phyloP scores from a whole-genome alignment of 2,113 vertebrate species.

The Talpa occidentalis region DNA sequence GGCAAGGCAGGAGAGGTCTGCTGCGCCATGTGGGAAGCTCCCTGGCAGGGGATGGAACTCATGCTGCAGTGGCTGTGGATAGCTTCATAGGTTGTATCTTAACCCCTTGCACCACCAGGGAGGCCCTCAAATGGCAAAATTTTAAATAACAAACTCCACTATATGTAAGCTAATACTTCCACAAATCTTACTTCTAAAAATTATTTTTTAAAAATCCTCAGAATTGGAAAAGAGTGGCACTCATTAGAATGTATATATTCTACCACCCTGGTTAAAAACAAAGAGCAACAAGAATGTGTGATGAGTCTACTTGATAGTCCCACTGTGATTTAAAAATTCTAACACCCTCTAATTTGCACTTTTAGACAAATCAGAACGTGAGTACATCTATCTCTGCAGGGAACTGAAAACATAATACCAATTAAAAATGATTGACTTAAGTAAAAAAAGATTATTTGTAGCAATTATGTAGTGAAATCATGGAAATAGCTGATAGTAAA shows the following conservation, averaged over 20 bases:
- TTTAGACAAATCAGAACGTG: constrained; percentile 24
- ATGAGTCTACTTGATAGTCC: neutral
- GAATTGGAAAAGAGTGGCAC: neutral
- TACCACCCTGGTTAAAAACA: neutral
- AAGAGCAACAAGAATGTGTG: neutral
- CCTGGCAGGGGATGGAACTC: too few relatives aligned
- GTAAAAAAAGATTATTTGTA: constrained; percentile 40
- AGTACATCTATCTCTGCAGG: constrained; percentile 1
- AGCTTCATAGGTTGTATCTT: too few relatives aligned
- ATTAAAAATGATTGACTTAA: constrained; percentile 43
- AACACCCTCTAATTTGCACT: neutral
- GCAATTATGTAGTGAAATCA: constrained; percentile 5
- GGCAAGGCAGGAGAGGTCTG: too few relatives aligned
- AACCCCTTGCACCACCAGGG: too few relatives aligned
- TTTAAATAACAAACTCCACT: constrained; percentile 10
- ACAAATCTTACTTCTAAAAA: constrained; percentile 5
- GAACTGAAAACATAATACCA: neutral
- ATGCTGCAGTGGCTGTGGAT: too few relatives aligned
- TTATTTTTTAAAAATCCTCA: neutral
- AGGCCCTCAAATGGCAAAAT: neutral
- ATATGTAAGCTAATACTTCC: constrained; percentile 10
- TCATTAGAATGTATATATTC: constrained; percentile 20
- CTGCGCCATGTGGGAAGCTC: too few relatives aligned
- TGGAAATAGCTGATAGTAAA: constrained; percentile 34
- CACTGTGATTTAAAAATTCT: constrained; percentile 33